Evolutionary conservation across 2,113 vertebrate species (phyloP).

Genomic region (Genyomyrus donnyi): DNA sequence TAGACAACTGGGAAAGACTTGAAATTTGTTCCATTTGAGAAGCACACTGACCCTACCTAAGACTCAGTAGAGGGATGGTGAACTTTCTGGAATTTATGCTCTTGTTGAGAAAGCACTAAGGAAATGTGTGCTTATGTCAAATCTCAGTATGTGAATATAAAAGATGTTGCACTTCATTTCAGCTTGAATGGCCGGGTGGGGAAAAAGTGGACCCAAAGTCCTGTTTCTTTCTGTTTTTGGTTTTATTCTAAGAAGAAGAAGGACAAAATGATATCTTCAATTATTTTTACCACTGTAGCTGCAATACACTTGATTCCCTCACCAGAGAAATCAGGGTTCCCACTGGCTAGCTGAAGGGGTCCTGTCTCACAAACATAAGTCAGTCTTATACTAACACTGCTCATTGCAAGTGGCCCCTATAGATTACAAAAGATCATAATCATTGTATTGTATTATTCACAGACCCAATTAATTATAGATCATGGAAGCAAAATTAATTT

Average conservation of each 20-base stretch:
- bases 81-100: background rate
- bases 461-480: background rate
- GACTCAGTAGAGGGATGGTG: background rate
- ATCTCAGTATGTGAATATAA: background rate
- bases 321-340: background rate
- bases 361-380: background rate
- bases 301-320: background rate
- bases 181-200: background rate
- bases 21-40: background rate
- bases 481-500: background rate
- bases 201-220: background rate
- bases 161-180: background rate
- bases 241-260: background rate
- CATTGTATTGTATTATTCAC: background rate
- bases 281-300: background rate
- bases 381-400: background rate
- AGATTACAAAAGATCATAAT: background rate
- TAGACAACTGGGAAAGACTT: background rate
- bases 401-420: slow-evolving; percentile 3
- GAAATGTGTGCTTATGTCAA: background rate
- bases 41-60: background rate
- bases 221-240: background rate
- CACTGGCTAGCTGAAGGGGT: background rate
- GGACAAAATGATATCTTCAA: background rate
- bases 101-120: background rate